phyloP scores from a whole-genome alignment of 2,113 vertebrate species.

The Lophius piscatorius region DNA sequence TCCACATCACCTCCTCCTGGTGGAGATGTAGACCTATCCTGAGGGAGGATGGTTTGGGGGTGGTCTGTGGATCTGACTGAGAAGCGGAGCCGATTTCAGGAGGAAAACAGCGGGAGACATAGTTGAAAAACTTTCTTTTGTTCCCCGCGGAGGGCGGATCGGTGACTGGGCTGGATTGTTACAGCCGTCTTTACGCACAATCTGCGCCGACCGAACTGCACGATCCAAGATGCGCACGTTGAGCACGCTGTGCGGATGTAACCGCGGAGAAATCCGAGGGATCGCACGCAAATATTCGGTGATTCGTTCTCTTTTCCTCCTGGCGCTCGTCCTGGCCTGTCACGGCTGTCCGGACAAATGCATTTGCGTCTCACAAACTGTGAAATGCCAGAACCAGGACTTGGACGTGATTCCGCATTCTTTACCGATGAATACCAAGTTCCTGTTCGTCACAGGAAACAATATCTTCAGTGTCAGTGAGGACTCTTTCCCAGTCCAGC shows the following conservation, averaged over 20 bases:
- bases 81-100: slow-evolving; percentile 27
- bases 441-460: slow-evolving; percentile 87
- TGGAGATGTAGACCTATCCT: slow-evolving; percentile 51
- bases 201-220: slow-evolving; percentile 32
- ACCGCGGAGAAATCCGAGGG: slow-evolving; percentile 20
- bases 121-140: slow-evolving; percentile 53
- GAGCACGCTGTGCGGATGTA: slow-evolving; percentile 30
- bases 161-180: slow-evolving; percentile 13
- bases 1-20: background rate
- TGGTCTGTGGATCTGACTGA: slow-evolving; percentile 13
- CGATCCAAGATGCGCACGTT: slow-evolving; percentile 55
- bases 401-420: slow-evolving; percentile 83
- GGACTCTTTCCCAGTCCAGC: slow-evolving; percentile 80
- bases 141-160: slow-evolving; percentile 3
- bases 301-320: slow-evolving; percentile 56
- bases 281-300: slow-evolving; percentile 22
- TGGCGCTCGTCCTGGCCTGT: slow-evolving; percentile 58
- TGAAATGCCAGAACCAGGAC: slow-evolving; percentile 87
- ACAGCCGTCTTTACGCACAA: slow-evolving; percentile 39
- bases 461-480: slow-evolving; percentile 72
- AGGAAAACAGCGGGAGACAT: slow-evolving; percentile 32
- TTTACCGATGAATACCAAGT: slow-evolving; percentile 83
- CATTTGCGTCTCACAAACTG: slow-evolving; percentile 85
- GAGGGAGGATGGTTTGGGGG: slow-evolving; percentile 43
- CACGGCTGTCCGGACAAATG: slow-evolving; percentile 84